Percentiles rank a stretch among this genome's conserved stretches.
Evolutionary conservation across 92 coral and sea anemone species (phyloP).

Genomic region (Hydrozoanthus gracilis): DNA sequence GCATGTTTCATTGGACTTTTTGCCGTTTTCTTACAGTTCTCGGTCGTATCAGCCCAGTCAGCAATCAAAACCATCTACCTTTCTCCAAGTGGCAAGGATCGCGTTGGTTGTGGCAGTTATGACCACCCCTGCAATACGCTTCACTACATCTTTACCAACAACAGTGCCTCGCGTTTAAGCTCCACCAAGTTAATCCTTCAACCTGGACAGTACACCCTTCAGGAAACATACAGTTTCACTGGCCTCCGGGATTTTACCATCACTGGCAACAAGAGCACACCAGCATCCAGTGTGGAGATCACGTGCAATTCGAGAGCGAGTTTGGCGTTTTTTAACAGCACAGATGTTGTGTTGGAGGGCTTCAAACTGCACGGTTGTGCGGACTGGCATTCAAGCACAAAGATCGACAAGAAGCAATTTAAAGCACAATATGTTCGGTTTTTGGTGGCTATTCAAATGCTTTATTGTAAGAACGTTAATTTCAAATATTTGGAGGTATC

Average conservation of each 20-base stretch:
- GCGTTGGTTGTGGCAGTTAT: background rate
- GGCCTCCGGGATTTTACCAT: slow-evolving; percentile 19
- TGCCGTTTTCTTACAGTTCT: background rate
- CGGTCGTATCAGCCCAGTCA: background rate
- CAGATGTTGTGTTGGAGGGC: background rate
- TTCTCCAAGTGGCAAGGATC: slow-evolving; percentile 9
- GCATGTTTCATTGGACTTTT: background rate
- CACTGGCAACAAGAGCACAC: background rate
- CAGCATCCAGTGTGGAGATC: slow-evolving; percentile 9
- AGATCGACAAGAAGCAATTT: slow-evolving; percentile 25
- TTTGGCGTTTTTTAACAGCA: slow-evolving; percentile 28
- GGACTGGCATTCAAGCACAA: slow-evolving; percentile 42
- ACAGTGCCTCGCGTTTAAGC: background rate
- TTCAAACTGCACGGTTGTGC: slow-evolving; percentile 15
- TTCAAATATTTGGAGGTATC: slow-evolving; percentile 22
- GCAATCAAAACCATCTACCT: background rate
- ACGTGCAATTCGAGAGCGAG: slow-evolving; percentile 15
- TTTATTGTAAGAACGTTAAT: slow-evolving; percentile 35
- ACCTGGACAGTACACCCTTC: background rate
- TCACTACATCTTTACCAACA: background rate
- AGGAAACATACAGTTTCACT: slow-evolving; percentile 32
- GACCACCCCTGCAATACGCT: background rate
- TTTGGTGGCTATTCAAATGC: slow-evolving; percentile 46
- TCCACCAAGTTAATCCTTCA: background rate
- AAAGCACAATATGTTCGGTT: slow-evolving; percentile 19